Percentiles rank a stretch among this genome's conserved stretches.
Conservation (phyloP, 2,113 vertebrate genomes). For the Malurus alboscapulatus region DNA sequence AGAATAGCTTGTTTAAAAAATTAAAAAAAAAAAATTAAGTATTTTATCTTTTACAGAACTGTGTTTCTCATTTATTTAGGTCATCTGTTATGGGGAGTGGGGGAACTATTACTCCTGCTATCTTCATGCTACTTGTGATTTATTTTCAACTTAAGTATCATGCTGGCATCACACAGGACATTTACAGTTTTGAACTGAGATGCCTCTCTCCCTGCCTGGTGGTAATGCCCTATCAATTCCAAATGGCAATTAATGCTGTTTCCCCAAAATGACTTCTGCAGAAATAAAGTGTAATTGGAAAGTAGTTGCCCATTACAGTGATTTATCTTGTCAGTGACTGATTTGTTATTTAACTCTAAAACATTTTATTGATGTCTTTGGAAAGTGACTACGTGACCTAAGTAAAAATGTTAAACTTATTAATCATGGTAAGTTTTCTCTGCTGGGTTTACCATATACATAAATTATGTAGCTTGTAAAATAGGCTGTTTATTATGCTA, state of each 20-base stretch:
- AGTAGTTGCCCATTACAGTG: conserved; percentile 47
- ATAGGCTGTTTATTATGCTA: conserved; percentile 24
- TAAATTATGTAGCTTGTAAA: conserved; percentile 45
- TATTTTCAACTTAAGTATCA: conserved; percentile 17
- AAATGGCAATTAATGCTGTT: conserved; percentile 41
- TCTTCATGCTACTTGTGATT: conserved; percentile 34
- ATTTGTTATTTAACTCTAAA: conserved; percentile 60
- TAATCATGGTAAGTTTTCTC: conserved; percentile 40
- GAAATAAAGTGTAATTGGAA: conserved; percentile 55
- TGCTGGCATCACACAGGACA: conserved; percentile 33
- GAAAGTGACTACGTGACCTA: conserved; percentile 38
- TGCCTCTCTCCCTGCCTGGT: not conserved
- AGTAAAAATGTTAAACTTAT: conserved; percentile 58
- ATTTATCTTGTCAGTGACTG: conserved; percentile 49
- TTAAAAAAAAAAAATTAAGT: not conserved
- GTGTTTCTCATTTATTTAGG: conserved; percentile 25
- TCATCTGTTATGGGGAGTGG: not conserved
- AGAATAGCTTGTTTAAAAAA: not conserved
- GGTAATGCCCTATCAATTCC: conserved; percentile 53
- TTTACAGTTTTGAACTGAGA: not conserved
- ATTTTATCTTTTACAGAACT: not conserved
- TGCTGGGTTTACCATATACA: conserved; percentile 11
- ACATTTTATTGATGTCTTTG: conserved; percentile 50
- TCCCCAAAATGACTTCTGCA: conserved; percentile 42
- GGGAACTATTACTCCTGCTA: not conserved